phyloP scores from a whole-genome alignment of 2,113 vertebrate species.

The Neodon shergylaensis region DNA sequence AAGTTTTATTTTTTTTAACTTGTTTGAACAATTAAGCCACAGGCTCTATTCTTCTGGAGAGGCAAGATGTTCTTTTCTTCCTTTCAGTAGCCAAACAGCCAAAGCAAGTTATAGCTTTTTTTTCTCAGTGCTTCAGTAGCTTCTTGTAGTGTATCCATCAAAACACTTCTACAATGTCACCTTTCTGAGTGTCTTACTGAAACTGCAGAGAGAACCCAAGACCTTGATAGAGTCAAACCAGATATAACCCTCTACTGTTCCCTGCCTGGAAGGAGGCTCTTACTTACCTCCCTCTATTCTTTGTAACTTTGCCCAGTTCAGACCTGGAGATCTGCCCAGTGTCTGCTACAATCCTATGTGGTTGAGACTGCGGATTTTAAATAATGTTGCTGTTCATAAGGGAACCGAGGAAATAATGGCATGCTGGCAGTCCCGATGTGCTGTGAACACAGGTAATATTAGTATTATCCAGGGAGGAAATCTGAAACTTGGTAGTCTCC shows the following conservation, averaged over 20 bases:
- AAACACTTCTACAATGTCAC: constrained; percentile 1
- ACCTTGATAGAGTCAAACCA: constrained; percentile 45
- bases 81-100: neutral
- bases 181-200: constrained; percentile 7
- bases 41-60: neutral
- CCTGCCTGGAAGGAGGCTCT: constrained; percentile 53
- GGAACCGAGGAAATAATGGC: constrained; percentile 38
- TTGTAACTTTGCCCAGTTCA: constrained; percentile 69
- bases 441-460: constrained; percentile 38
- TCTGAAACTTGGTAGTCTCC: constrained; percentile 65
- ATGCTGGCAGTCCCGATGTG: neutral
- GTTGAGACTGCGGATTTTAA: constrained; percentile 63
- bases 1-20: neutral
- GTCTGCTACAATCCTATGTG: constrained; percentile 57
- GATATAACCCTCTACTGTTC: constrained; percentile 14
- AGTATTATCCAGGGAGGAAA: constrained; percentile 71
- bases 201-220: constrained; percentile 19
- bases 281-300: constrained; percentile 50
- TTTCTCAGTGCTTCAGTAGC: neutral
- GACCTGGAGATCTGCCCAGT: constrained; percentile 67
- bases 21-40: neutral
- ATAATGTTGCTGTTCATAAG: constrained; percentile 73
- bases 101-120: neutral
- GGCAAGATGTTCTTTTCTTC: neutral
- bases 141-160: neutral